Evolutionary conservation across 2,113 vertebrate species (phyloP), one percentile per base, ranked within the genome.

Genomic region (Hydrochoerus hydrochaeris): DNA sequence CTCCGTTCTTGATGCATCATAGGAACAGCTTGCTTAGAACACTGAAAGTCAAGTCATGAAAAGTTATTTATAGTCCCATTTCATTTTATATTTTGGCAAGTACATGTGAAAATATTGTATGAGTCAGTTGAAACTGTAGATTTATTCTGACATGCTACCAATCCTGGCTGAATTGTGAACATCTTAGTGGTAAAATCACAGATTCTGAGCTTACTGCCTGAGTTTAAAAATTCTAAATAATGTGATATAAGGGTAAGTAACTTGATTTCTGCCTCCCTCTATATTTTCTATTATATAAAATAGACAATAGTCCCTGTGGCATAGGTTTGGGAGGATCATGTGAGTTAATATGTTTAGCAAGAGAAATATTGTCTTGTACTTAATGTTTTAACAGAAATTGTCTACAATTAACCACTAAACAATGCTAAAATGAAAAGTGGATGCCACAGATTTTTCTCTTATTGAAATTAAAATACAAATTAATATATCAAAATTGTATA

Each of bases 1-100:
- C 65, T 93, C 46, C 60, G 83, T 46, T 97, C 98, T 92, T 98
- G 98, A 11, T 63, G 24, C 99, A 99, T 99, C 98, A 99, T 98
- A 95, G 98, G 93, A 16, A 99, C 98, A 5, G 82, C 52, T 82
- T 99, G 99, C 7, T 95, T 98, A 19, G 98, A 78, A 69, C 97
- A 98, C 99, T 99, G 96, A 77, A 96, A 96, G 63, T 7, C 85
- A 96, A 87, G 52, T 73, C 26, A 96, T 3, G 75, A 46, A 32
- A 28, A 10, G 20, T 17, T n/a, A 2, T 38, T 96, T 75, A 90
- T 9, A 46, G 90, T 30, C 14, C 17, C 8, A 30, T 3, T 44
- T 57, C 14, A 11, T 84, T 71, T 73, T 60, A 78, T 3, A 57
- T 63, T 35, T 4, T 75, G 26, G 38, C 52, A 41, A 38, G 32